phyloP scores from a whole-genome alignment of 2,888 invertebrate species.

The Drosophila dives region DNA sequence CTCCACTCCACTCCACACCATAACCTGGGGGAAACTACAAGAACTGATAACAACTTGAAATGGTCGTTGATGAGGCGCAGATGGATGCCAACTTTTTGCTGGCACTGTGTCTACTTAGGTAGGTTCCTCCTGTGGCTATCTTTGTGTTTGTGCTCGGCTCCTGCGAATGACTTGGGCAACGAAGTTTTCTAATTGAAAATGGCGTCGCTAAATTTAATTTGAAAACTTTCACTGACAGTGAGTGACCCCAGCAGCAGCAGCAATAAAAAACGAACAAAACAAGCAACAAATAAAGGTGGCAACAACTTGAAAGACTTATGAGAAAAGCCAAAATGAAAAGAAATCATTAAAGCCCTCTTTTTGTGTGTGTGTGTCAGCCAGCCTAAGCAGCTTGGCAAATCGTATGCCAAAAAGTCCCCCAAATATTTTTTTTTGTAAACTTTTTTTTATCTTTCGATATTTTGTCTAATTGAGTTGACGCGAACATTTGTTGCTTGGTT shows the following conservation, averaged over 20 bases:
- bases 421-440: slow-evolving; percentile 35
- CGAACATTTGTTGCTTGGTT: slow-evolving; percentile 63
- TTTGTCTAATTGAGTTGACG: slow-evolving; percentile 70
- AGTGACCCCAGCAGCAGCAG: slow-evolving; percentile 50
- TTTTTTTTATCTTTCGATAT: slow-evolving; percentile 29
- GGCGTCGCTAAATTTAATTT: slow-evolving; percentile 80
- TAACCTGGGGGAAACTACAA: slow-evolving; percentile 18
- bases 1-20: background rate
- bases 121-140: slow-evolving; percentile 25
- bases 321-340: slow-evolving; percentile 17
- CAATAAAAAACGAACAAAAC: slow-evolving; percentile 3
- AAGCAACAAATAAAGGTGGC: slow-evolving; percentile 23
- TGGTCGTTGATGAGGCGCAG: slow-evolving; percentile 66
- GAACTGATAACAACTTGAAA: slow-evolving; percentile 49
- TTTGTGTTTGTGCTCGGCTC: slow-evolving; percentile 42
- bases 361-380: slow-evolving; percentile 12
- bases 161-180: slow-evolving; percentile 62
- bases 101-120: background rate
- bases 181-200: slow-evolving; percentile 80
- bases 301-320: slow-evolving; percentile 62
- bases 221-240: slow-evolving; percentile 77
- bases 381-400: slow-evolving; percentile 44
- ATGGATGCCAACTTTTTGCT: slow-evolving; percentile 9
- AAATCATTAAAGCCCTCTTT: slow-evolving; percentile 12
- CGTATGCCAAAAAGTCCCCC: slow-evolving; percentile 17